phyloP scores from a whole-genome alignment of 2,797 vertebrate genomes.

The Pangasius djambal region DNA sequence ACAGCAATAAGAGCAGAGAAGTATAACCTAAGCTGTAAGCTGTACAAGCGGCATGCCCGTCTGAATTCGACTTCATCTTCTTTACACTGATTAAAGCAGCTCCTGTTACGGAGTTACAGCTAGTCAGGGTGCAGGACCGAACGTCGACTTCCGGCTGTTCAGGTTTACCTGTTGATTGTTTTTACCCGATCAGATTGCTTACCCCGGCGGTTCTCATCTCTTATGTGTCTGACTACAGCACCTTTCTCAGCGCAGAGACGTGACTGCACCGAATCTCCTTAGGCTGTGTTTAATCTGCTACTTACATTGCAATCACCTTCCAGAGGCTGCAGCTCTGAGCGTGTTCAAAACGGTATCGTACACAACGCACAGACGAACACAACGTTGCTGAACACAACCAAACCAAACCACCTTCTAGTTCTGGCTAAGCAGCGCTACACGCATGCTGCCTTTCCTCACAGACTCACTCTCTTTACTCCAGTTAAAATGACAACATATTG shows the following conservation, averaged over 20 bases:
- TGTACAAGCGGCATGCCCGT: neutral
- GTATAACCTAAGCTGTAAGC: neutral
- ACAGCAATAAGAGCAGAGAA: neutral
- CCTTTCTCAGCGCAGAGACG: neutral
- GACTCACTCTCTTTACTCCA: neutral
- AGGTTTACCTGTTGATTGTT: too few species aligned
- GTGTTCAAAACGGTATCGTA: neutral
- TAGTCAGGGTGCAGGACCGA: neutral
- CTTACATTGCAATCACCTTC: neutral
- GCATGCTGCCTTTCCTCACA: neutral
- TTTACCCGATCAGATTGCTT: too few species aligned
- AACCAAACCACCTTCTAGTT: neutral
- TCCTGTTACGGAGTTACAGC: neutral
- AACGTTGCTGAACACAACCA: neutral
- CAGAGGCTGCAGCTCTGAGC: neutral
- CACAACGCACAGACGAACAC: neutral
- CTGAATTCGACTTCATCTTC: neutral
- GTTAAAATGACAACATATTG: neutral
- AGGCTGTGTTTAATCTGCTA: neutral
- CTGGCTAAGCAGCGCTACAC: too few species aligned
- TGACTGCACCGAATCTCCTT: neutral
- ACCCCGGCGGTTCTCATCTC: too few species aligned
- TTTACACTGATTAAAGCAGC: neutral
- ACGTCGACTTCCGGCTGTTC: neutral
- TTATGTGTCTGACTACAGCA: too few species aligned